These are phyloP conservation scores for Sphaeramia orbicularis DNA, from an alignment of 2,797 vertebrate genomes.

Conservation along the genomic window DNA sequence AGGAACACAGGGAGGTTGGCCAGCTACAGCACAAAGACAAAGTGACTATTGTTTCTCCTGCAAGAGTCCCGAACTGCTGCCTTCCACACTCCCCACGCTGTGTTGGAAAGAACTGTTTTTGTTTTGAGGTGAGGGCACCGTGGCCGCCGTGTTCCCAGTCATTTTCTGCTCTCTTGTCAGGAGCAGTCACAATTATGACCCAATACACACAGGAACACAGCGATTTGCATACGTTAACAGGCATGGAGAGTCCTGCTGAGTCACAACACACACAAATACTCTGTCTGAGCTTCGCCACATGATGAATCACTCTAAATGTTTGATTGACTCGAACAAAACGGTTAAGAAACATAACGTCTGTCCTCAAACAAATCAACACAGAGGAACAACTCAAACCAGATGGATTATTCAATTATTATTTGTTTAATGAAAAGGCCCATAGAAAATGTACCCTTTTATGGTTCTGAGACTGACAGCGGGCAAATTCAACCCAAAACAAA, in stretches of 20 bases:
- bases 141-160: slow-evolving; percentile 46
- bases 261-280: too few relatives aligned
- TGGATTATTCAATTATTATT: slow-evolving; percentile 7
- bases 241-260: too few relatives aligned
- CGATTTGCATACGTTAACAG: slow-evolving; percentile 8
- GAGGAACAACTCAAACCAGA: slow-evolving; percentile 25
- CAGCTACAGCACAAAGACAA: slow-evolving; percentile 66
- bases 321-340: slow-evolving; percentile 23
- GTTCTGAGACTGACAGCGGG: slow-evolving; percentile 17
- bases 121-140: slow-evolving; percentile 50
- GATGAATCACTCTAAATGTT: slow-evolving; percentile 30
- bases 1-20: slow-evolving; percentile 60
- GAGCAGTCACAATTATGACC: slow-evolving; percentile 24
- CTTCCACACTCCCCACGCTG: slow-evolving; percentile 55
- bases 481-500: slow-evolving; percentile 16
- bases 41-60: slow-evolving; percentile 76
- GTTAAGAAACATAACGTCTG: slow-evolving; percentile 26
- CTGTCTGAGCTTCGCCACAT: slow-evolving; percentile 9
- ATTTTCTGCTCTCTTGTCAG: slow-evolving; percentile 44
- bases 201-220: slow-evolving; percentile 8
- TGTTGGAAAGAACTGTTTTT: slow-evolving; percentile 65
- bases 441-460: slow-evolving; percentile 11
- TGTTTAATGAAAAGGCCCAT: slow-evolving; percentile 1
- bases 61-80: slow-evolving; percentile 61
- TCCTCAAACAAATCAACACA: slow-evolving; percentile 24